Conservation (phyloP, 2,113 vertebrate genomes). For the Nothocercus nigrocapillus region DNA sequence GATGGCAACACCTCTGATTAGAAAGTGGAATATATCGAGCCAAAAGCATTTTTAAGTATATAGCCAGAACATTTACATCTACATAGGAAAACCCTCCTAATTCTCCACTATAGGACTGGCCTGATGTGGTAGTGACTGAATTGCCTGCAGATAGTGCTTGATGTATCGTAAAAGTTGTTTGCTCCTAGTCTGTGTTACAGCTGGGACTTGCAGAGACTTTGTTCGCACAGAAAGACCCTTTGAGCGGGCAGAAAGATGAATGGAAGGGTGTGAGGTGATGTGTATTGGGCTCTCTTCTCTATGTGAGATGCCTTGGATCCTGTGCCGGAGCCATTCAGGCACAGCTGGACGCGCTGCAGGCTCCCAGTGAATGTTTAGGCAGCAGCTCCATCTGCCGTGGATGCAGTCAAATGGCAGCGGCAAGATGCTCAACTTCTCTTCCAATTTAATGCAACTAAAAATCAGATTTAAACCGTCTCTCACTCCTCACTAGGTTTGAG, state of each 20-base stretch:
- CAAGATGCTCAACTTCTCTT: neutral
- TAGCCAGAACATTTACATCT: neutral
- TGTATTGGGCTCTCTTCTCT: neutral
- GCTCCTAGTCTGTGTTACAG: too few species aligned
- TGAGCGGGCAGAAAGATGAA: rapidly evolving
- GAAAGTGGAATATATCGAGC: neutral
- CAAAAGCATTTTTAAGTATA: neutral
- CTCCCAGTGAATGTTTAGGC: neutral
- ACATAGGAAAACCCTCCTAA: neutral
- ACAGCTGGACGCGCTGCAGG: rapidly evolving
- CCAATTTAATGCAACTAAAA: neutral
- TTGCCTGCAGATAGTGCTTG: rapidly evolving
- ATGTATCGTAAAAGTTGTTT: neutral
- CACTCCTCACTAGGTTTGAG: rapidly evolving
- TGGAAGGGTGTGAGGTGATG: rapidly evolving
- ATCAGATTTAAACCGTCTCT: neutral
- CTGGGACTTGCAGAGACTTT: neutral
- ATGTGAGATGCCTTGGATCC: rapidly evolving
- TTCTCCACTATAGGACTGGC: too few species aligned
- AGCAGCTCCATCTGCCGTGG: constrained; percentile 66
- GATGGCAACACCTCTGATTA: neutral
- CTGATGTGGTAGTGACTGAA: neutral
- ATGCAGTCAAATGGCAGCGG: neutral
- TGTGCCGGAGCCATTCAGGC: neutral
- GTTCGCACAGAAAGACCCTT: rapidly evolving